Conservation (phyloP, 2,888 invertebrate species). For the Mythimna pallens region DNA sequence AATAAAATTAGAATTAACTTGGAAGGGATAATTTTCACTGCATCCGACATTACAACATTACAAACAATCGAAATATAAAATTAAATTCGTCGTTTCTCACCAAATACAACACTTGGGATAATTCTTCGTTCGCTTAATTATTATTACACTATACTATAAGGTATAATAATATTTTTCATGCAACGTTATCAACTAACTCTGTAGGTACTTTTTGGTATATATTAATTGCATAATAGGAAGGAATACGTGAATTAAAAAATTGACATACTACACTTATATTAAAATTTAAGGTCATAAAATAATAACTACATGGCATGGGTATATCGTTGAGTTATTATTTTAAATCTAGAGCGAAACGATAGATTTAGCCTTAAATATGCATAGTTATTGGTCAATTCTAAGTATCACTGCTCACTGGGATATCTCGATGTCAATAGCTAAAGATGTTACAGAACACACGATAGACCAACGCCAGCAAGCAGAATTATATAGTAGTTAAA, state of each 20-base stretch:
- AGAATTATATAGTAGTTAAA: too few relatives aligned
- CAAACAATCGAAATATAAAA: slow-evolving; percentile 58
- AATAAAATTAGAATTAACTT: neutral
- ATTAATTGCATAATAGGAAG: slow-evolving; percentile 88
- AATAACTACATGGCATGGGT: slow-evolving; percentile 46
- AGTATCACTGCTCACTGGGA: slow-evolving; percentile 48
- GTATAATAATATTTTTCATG: slow-evolving; percentile 76
- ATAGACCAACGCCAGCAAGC: neutral
- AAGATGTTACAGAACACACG: slow-evolving; percentile 3
- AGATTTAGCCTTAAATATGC: slow-evolving; percentile 36
- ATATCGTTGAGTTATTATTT: slow-evolving; percentile 41
- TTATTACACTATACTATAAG: slow-evolving; percentile 63
- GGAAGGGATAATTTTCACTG: slow-evolving; percentile 2
- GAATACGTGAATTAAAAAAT: slow-evolving; percentile 87
- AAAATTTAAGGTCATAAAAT: slow-evolving; percentile 40
- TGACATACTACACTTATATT: slow-evolving; percentile 80
- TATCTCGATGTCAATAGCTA: slow-evolving; percentile 20
- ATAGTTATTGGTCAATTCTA: slow-evolving; percentile 54
- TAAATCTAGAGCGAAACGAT: slow-evolving; percentile 43
- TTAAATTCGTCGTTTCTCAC: slow-evolving; percentile 63
- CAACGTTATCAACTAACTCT: slow-evolving; percentile 80
- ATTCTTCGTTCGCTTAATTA: slow-evolving; percentile 62
- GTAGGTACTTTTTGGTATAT: slow-evolving; percentile 84
- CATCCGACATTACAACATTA: slow-evolving; percentile 56
- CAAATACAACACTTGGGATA: slow-evolving; percentile 61